phyloP scores from a whole-genome alignment of 2,797 vertebrate species.

The Euphonia xanthogaster region DNA sequence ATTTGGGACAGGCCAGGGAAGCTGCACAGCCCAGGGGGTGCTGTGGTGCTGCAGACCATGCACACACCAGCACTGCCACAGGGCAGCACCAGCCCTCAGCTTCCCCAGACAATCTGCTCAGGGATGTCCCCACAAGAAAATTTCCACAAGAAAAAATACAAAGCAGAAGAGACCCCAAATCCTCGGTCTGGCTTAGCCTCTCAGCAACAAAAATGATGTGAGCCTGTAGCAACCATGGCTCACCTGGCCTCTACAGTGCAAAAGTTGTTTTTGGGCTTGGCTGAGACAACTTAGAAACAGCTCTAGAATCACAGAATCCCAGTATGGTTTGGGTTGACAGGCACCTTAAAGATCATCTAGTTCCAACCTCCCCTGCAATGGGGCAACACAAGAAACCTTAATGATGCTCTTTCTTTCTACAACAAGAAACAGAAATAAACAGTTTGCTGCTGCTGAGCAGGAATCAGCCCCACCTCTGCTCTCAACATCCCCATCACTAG shows the following conservation, averaged over 20 bases:
- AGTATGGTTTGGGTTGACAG: not conserved
- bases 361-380: not conserved
- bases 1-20: not conserved
- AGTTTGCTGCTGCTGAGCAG: not conserved
- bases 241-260: rapidly evolving
- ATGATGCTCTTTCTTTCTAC: no score
- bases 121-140: not conserved
- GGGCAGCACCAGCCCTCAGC: not conserved
- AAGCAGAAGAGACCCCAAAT: not conserved
- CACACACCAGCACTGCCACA: rapidly evolving
- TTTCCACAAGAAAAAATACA: not conserved
- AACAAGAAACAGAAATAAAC: not conserved
- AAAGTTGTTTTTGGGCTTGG: not conserved
- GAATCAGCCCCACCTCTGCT: not conserved
- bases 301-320: not conserved
- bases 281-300: rapidly evolving
- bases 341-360: no score
- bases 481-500: rapidly evolving
- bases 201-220: not conserved
- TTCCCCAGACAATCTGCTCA: rapidly evolving
- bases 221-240: rapidly evolving
- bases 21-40: rapidly evolving
- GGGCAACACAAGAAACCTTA: not conserved
- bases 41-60: rapidly evolving
- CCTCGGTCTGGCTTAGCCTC: not conserved